A percentile compares a stretch with the other conserved stretches of the same genome.
Evolutionary conservation across 2,888 invertebrate species (phyloP).

Genomic region (Leucophenga montana): DNA sequence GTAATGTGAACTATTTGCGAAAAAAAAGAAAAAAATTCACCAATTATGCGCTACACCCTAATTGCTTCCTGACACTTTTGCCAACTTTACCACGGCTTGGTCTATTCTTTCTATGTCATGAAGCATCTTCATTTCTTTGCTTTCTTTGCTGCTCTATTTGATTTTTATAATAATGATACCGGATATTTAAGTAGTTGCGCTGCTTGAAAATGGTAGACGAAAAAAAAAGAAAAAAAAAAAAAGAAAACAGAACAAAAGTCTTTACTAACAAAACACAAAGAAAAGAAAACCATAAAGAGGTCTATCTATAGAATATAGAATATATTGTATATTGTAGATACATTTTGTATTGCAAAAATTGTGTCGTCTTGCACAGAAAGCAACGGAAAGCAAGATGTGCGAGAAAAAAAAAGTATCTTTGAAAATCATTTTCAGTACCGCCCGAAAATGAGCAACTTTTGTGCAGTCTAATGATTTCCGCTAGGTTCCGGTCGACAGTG

Average conservation of each 20-base stretch:
- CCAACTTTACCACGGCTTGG: constrained; percentile 4
- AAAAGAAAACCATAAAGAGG: background rate
- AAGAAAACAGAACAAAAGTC: constrained; percentile 45
- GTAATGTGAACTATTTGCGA: constrained; percentile 6
- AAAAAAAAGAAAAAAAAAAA: constrained; percentile 46
- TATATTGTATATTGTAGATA: background rate
- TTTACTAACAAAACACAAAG: constrained; percentile 42
- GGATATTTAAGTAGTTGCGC: constrained; percentile 63
- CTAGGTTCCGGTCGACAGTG: constrained; percentile 53
- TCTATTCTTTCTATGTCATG: constrained; percentile 3
- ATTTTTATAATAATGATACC: constrained; percentile 64
- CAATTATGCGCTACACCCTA: constrained; percentile 60
- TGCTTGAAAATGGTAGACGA: background rate
- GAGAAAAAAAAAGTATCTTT: constrained; percentile 46
- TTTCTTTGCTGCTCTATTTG: constrained; percentile 31
- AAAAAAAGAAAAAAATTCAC: constrained; percentile 45
- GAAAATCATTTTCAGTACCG: constrained; percentile 43
- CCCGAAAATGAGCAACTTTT: constrained; percentile 32
- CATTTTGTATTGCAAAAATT: background rate
- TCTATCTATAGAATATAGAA: constrained; percentile 6
- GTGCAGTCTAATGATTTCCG: constrained; percentile 64
- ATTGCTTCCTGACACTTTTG: constrained; percentile 56
- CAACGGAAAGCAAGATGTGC: constrained; percentile 30
- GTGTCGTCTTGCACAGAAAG: constrained; percentile 43
- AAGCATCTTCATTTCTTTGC: too few species aligned